A percentile compares a stretch with the other conserved stretches of the same genome.
Conservation (phyloP, 23 tunicate species). For the Ciona savignyi region DNA sequence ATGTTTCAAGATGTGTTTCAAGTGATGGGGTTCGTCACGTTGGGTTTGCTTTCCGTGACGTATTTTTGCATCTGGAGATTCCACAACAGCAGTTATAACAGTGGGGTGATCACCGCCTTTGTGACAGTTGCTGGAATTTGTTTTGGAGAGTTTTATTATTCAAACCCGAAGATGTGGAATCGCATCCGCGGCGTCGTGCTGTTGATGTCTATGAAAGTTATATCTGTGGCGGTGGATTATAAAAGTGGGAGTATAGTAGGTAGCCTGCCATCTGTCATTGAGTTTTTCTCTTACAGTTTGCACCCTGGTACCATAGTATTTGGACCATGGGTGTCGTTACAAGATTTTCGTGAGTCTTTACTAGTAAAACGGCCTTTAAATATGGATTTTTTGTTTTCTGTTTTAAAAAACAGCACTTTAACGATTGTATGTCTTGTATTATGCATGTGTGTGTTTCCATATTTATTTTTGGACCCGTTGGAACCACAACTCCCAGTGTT, state of each 20-base stretch:
- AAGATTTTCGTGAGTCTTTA: conserved; percentile 34
- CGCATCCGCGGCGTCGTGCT: conserved; percentile 75
- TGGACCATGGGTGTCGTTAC: conserved; percentile 75
- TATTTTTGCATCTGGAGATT: conserved; percentile 8
- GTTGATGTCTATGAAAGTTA: conserved; percentile 71
- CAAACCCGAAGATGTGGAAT: conserved; percentile 47
- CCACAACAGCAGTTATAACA: background rate
- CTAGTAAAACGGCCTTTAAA: conserved; percentile 2
- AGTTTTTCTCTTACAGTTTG: conserved; percentile 36
- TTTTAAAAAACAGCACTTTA: conserved; percentile 32
- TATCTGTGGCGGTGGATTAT: conserved; percentile 57
- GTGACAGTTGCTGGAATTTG: conserved; percentile 33
- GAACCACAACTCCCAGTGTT: conserved; percentile 51
- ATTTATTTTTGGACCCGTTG: conserved; percentile 53
- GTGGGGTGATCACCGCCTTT: conserved; percentile 28
- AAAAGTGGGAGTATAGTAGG: conserved; percentile 5
- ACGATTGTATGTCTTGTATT: conserved; percentile 38
- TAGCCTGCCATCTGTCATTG: conserved; percentile 17
- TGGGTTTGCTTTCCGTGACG: conserved; percentile 1
- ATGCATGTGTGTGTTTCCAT: conserved; percentile 58
- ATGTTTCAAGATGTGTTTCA: conserved; percentile 21
- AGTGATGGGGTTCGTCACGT: background rate
- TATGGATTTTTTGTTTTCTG: conserved; percentile 25
- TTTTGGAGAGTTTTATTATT: conserved; percentile 27
- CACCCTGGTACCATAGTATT: conserved; percentile 75